These are phyloP conservation scores for Alloscopus bannaensis DNA, from an alignment of 2,888 invertebrate genomes.

Conservation along the genomic window DNA sequence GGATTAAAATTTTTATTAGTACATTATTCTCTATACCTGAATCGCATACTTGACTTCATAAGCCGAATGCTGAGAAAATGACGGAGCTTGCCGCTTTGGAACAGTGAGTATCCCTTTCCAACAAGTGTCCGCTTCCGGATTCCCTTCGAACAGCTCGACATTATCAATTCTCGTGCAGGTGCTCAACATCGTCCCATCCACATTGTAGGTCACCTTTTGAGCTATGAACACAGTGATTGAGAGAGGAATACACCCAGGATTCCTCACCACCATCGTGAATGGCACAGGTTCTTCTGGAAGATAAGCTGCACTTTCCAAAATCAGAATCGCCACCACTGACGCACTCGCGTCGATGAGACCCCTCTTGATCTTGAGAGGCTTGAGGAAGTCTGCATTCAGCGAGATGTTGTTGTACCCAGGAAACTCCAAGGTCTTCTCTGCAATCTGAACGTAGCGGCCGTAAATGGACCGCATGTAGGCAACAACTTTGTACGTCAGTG, in stretches of 20 bases:
- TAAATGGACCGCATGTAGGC: slow-evolving; percentile 49
- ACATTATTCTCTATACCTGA: background rate
- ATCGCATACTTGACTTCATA: slow-evolving; percentile 43
- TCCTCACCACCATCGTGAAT: slow-evolving; percentile 41
- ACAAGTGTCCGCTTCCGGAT: slow-evolving; percentile 31
- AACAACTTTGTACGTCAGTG: slow-evolving; percentile 36
- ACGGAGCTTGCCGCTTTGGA: slow-evolving; percentile 13
- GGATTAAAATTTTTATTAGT: background rate
- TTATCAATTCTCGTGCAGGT: slow-evolving; percentile 11
- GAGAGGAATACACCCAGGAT: slow-evolving; percentile 28
- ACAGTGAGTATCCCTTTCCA: slow-evolving; percentile 35
- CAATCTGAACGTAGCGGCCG: slow-evolving; percentile 31
- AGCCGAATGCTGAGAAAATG: background rate
- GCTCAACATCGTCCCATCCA: slow-evolving; percentile 13
- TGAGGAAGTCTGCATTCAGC: background rate
- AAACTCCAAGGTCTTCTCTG: slow-evolving; percentile 16
- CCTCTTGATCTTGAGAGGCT: slow-evolving; percentile 31
- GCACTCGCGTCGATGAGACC: slow-evolving; percentile 21
- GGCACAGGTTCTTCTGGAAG: slow-evolving; percentile 35
- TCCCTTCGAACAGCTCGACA: slow-evolving; percentile 16
- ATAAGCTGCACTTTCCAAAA: slow-evolving; percentile 24
- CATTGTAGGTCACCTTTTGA: slow-evolving; percentile 45
- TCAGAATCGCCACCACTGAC: slow-evolving; percentile 1
- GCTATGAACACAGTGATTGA: slow-evolving; percentile 30
- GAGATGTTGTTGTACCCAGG: slow-evolving; percentile 29